Conservation (phyloP, 2,888 invertebrate species). For the Gasteruption jaculator region DNA sequence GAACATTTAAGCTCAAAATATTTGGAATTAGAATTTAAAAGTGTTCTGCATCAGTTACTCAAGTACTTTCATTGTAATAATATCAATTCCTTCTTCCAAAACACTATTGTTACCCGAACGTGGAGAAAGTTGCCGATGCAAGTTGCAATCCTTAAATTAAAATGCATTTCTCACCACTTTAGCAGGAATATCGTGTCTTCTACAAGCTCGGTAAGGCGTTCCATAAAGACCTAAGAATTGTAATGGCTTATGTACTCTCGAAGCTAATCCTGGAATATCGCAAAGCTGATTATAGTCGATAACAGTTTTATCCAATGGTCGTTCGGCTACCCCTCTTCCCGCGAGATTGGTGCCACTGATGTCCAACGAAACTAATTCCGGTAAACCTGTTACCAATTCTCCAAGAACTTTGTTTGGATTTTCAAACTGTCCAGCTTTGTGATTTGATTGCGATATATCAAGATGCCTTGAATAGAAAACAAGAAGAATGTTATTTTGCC, state of each 20-base stretch:
- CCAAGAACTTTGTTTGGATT: conserved; percentile 71
- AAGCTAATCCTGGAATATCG: conserved; percentile 84
- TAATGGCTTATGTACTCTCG: conserved; percentile 70
- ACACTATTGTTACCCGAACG: no score
- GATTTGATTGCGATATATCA: conserved; percentile 77
- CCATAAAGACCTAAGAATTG: conserved; percentile 91
- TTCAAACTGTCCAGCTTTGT: conserved; percentile 68
- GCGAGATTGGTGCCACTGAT: conserved; percentile 96
- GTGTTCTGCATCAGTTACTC: background rate
- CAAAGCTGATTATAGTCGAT: conserved; percentile 43
- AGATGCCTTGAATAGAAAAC: conserved; percentile 61
- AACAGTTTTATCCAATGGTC: conserved; percentile 33
- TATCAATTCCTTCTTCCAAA: conserved; percentile 4
- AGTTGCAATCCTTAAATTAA: no score
- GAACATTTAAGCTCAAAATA: background rate
- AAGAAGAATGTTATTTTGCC: no score
- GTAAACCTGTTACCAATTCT: conserved; percentile 69
- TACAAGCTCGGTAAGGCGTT: conserved; percentile 84
- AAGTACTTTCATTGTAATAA: background rate
- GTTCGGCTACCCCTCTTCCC: conserved; percentile 72
- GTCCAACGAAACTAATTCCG: conserved; percentile 77
- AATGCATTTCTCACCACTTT: conserved; percentile 61
- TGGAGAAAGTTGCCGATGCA: no score
- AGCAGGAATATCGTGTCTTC: conserved; percentile 88
- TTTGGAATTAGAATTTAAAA: background rate